Percentiles rank a stretch among this genome's conserved stretches.
Evolutionary conservation across 2,888 invertebrate species (phyloP).

Genomic region (Meandrusa payeni): DNA sequence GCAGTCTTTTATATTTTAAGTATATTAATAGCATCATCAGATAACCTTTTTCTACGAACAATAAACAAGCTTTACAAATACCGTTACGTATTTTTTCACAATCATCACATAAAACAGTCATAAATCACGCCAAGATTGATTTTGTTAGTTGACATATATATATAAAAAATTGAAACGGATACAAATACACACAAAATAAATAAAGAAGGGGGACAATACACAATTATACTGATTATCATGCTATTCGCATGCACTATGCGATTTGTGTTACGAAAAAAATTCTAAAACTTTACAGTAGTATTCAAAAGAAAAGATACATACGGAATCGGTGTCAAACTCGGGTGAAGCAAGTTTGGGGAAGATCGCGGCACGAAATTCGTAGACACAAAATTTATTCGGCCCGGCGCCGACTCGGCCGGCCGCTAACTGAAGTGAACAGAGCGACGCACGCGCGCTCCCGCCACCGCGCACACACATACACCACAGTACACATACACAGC

Average conservation of each 20-base stretch:
- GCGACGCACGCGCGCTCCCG: slow-evolving; percentile 32
- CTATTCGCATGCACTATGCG: slow-evolving; percentile 11
- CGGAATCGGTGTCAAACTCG: slow-evolving; percentile 9
- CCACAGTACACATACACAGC: neutral
- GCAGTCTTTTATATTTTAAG: no score
- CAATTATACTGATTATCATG: slow-evolving; percentile 15
- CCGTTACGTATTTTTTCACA: no score
- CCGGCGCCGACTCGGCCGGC: slow-evolving; percentile 52
- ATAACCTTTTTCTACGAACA: no score
- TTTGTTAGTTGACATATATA: no score
- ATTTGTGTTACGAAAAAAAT: slow-evolving; percentile 2
- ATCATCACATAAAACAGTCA: no score
- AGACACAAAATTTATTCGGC: slow-evolving; percentile 46
- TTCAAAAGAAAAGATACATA: slow-evolving; percentile 10
- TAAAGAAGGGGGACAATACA: slow-evolving; percentile 11
- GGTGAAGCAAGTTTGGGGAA: slow-evolving; percentile 6
- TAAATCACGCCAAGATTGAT: no score
- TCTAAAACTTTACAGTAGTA: neutral
- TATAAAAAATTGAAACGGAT: neutral
- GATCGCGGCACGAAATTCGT: slow-evolving; percentile 23
- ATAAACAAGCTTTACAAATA: no score
- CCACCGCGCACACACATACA: slow-evolving; percentile 37
- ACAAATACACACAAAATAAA: slow-evolving; percentile 1
- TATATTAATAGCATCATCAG: no score
- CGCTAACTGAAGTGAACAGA: slow-evolving; percentile 64